Evolutionary conservation across 2,888 invertebrate genomes (phyloP).

Genomic region (Clunio marinus): DNA sequence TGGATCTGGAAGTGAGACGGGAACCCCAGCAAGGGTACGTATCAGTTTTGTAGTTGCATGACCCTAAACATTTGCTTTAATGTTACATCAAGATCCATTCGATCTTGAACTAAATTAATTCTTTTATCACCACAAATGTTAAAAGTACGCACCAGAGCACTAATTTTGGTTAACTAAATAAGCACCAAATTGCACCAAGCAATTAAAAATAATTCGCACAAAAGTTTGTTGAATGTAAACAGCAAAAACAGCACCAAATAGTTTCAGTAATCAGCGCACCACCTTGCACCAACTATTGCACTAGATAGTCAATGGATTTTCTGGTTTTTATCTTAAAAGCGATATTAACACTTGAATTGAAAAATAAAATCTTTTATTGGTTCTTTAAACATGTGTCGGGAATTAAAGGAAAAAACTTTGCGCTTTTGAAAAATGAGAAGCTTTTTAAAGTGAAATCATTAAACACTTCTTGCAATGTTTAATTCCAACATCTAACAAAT

Average conservation of each 20-base stretch:
- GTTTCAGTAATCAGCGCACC: background rate
- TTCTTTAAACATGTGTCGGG: too few species aligned
- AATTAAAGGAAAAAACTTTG: too few species aligned
- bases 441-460: too few species aligned
- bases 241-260: slow-evolving; percentile 19
- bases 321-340: slow-evolving; percentile 20
- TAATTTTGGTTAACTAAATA: background rate
- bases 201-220: background rate
- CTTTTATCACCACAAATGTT: background rate
- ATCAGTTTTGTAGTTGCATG: slow-evolving; percentile 52
- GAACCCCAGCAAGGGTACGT: slow-evolving; percentile 81
- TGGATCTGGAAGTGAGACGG: slow-evolving; percentile 84
- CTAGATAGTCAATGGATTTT: background rate
- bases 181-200: slow-evolving; percentile 25
- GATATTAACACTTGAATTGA: slow-evolving; percentile 10
- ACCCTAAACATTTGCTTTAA: background rate
- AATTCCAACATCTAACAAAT: background rate
- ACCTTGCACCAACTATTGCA: slow-evolving; percentile 11
- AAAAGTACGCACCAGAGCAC: slow-evolving; percentile 23
- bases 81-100: slow-evolving; percentile 9
- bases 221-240: slow-evolving; percentile 27
- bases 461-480: background rate
- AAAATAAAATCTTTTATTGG: background rate
- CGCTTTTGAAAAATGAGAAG: too few species aligned
- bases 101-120: background rate